Evolutionary conservation across 2,113 vertebrate species (phyloP), one percentile per base, ranked within the genome.

Genomic region (Dipodomys spectabilis): DNA sequence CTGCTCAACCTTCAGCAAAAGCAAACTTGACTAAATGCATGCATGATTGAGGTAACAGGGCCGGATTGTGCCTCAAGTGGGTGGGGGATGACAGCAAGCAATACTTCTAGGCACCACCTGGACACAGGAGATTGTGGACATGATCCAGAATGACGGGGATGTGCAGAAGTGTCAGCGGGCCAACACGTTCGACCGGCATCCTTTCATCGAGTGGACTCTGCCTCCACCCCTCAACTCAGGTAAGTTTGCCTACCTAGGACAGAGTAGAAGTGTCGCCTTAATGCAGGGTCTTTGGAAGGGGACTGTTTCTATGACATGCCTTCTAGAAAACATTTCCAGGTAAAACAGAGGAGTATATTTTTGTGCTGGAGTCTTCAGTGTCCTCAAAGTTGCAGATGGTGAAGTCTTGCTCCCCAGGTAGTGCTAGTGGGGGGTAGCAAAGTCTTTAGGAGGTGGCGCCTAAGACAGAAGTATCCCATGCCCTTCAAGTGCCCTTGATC

Each of bases 61-160:
- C 60, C 20, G 22, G 85, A 64, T 16, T 45, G 23, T 60, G 12
- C 30, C 10, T 7, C 9, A 0, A 67, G 5, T 64, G 3, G 9
- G 25, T 67, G 16, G 27, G 67, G 69, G 11, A 23, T 85, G 45
- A 95, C 5, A 49, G 10, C 60, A 65, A 73, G 3, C 60, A 86
- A 77, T 39, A 22, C 84, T 97, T 97, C 86, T 81, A 98, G 98
- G 98, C 77, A 98, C 97, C 32, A 98, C 98, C 22, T 98, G 98
- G 98, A 98, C 96, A 35, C 98, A 98, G 80, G 98, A 98, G 90
- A 98, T 98, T 78, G 97, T 98, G 89, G 98, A 98, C 84, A 97
- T 98, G 98, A 95, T 98, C 85, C 97, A 98, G 75, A 95, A 97
- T 28, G 95, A 97, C 0, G 98, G 97, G 57, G 97, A 98, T 30